Conservation (phyloP, 2,797 vertebrate species). For the Threskiornis aethiopicus region DNA sequence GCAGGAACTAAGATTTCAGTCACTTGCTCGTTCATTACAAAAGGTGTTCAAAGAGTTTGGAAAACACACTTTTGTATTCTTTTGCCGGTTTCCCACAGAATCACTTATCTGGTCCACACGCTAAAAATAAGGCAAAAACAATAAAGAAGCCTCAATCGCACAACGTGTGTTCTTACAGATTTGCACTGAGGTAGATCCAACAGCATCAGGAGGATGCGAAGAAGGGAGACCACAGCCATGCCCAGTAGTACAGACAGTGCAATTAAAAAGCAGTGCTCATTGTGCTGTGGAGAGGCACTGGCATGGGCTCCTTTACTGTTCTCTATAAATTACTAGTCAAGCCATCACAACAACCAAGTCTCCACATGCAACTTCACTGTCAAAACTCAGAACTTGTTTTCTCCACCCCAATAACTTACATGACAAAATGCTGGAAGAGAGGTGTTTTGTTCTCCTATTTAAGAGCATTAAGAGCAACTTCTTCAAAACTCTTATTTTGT, state of each 20-base stretch:
- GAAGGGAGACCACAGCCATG: not conserved
- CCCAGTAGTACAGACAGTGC: fast-evolving
- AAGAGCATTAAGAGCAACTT: not conserved
- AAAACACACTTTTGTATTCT: not conserved
- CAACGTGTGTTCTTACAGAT: not conserved
- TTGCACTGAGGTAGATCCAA: not conserved
- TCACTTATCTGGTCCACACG: not conserved
- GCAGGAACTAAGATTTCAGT: not conserved
- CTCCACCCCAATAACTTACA: not conserved
- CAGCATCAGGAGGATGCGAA: not conserved
- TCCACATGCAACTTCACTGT: not conserved
- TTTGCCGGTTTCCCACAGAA: not conserved
- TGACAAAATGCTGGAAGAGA: not conserved
- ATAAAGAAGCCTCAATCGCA: not conserved
- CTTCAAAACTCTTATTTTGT: not conserved
- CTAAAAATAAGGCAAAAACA: not conserved
- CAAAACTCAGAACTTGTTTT: not conserved
- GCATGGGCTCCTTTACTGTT: not conserved
- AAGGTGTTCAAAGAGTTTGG: not conserved
- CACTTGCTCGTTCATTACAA: not conserved
- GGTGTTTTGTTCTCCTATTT: not conserved
- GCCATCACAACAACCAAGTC: not conserved
- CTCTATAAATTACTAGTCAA: not conserved
- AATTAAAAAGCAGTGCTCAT: fast-evolving
- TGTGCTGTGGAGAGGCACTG: fast-evolving